phyloP scores from a whole-genome alignment of 35 echinoderm and acorn worm species.

The Hemicentrotus pulcherrimus region DNA sequence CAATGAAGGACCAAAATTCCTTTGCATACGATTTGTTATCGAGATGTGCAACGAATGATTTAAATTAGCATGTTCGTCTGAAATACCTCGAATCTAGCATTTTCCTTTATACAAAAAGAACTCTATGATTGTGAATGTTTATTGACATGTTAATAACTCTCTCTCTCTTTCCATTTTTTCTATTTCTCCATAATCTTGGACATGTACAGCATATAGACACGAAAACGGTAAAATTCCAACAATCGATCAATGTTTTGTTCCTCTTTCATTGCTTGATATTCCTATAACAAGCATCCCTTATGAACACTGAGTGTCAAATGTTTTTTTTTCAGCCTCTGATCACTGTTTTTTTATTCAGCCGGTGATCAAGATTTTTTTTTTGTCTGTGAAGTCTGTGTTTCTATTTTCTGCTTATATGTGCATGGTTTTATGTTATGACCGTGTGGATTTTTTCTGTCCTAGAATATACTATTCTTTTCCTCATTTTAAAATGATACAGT shows the following conservation, averaged over 20 bases:
- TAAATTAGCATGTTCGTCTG: neutral
- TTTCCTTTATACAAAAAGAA: too few relatives aligned
- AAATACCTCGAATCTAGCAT: neutral
- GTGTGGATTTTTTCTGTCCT: neutral
- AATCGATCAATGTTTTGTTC: slow-evolving; percentile 35
- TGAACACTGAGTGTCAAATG: neutral
- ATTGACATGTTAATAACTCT: neutral
- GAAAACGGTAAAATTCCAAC: neutral
- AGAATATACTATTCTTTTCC: neutral
- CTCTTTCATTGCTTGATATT: slow-evolving; percentile 16
- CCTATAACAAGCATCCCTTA: neutral
- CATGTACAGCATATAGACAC: neutral
- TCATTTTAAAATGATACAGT: neutral
- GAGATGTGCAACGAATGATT: neutral
- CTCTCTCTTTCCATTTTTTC: neutral
- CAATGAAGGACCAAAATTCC: neutral
- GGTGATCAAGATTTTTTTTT: neutral
- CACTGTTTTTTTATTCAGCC: neutral
- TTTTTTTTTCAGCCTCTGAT: neutral
- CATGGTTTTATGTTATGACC: neutral
- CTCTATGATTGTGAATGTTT: neutral
- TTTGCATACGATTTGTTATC: neutral
- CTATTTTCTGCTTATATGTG: neutral
- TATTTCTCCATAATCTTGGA: neutral
- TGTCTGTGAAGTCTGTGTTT: neutral